Evolutionary conservation across 1,140 invertebrate genomes (phyloP), one percentile per base, ranked within the genome.

Genomic region (Cydia fagiglandana): DNA sequence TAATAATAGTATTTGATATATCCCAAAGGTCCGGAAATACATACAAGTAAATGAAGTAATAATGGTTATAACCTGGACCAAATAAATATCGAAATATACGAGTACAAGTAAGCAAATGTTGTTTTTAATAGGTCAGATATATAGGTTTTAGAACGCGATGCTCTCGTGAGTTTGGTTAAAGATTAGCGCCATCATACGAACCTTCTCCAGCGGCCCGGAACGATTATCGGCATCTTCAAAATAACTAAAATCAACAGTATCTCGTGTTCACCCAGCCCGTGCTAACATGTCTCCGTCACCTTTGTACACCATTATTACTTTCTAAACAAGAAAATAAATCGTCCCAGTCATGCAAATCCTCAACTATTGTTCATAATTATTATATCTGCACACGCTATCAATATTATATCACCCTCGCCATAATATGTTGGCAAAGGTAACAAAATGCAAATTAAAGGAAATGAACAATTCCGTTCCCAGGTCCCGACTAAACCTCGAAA

Each of bases 101-200:
- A 30, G 2, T 30, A 30, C 30, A 30, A 30, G 30, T 30, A 30
- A 0, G 2, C 4, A 30, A 4, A 30, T 30, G 30, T 30, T 30
- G 6, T 34, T 28, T 41, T 47, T 30, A 4, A 80, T 77, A 70
- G 76, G 75, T 79, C 78, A 81, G 70, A 76, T 75, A 74, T 75
- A 74, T 17, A 20, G 5, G 17, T 20, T 78, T 70, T 64, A 77
- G 20, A 73, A 83, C 79, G 80, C 80, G 78, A 76, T 75, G 47
- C 73, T 78, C 75, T 79, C 78, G 77, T 79, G 77, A 77, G 81
- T 87, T 80, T 88, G 80, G 80, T 86, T 80, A 75, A 77, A 73
- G 83, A 73, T 87, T 88, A 86, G 78, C 85, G 61, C 83, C 83
- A 82, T 76, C 75, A 85, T 83, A 82, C 82, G 81, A 86, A 84